Conservation (phyloP, 2,797 vertebrate genomes). For the Holocentrus rufus region DNA sequence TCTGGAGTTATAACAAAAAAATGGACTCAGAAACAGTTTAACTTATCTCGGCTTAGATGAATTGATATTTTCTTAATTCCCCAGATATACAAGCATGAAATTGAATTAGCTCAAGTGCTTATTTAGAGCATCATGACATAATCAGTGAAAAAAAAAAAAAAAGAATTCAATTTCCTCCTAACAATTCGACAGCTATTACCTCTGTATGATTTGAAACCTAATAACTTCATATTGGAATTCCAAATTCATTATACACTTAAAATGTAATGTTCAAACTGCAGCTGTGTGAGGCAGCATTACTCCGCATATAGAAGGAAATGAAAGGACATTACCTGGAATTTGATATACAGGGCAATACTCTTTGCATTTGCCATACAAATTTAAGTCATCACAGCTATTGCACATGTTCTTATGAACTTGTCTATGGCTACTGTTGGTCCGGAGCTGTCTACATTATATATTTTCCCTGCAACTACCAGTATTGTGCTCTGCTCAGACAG, state of each 20-base stretch:
- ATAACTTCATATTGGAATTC: constrained; percentile 9
- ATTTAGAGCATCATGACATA: constrained; percentile 36
- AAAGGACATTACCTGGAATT: neutral
- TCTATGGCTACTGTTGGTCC: neutral
- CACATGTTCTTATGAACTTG: neutral
- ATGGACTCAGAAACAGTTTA: neutral
- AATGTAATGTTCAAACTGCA: constrained; percentile 6
- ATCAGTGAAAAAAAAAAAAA: constrained; percentile 30
- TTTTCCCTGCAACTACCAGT: neutral
- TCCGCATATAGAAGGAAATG: constrained; percentile 11
- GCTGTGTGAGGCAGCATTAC: constrained; percentile 16
- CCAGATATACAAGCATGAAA: constrained; percentile 52
- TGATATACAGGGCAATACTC: no score
- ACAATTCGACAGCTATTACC: constrained; percentile 28
- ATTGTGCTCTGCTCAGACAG: neutral
- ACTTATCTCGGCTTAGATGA: constrained; percentile 21
- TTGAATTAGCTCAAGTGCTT: constrained; percentile 46
- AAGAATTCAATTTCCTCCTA: constrained; percentile 35
- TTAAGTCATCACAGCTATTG: neutral
- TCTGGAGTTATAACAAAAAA: neutral
- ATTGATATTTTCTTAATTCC: constrained; percentile 51
- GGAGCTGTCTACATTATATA: neutral
- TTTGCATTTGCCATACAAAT: neutral
- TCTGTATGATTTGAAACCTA: constrained; percentile 2
- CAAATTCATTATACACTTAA: constrained; percentile 24